Base-by-base conservation (phyloP, 30 jellyfish, hydroid and myxozoan genomes). In the Thelohanellus kitauei region DNA sequence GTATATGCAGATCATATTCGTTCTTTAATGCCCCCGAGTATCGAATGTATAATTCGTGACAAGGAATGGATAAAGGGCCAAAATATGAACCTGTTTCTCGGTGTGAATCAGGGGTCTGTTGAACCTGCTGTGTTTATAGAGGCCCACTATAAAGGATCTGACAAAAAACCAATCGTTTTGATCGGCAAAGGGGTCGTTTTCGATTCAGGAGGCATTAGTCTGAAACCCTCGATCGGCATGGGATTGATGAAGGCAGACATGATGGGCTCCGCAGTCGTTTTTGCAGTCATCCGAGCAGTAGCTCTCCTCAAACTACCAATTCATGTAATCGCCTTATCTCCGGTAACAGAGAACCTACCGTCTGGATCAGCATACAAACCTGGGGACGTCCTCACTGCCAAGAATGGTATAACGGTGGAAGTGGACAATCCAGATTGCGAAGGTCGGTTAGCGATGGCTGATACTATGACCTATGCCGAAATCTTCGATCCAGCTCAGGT, bases 241-340 rank as follows among this genome's bases (percentile, higher is more conserved):
- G 71, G 67, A 4, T 61, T 47, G 29, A 80, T 80, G 97, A 58
- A 58, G 22, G 97, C 86, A 10, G 97, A 80, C 52, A 80, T 80
- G 97, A 86, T 85, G 13, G 97, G 97, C 4, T 85, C 83, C 12
- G 97, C 97, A 38, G 64, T 89, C 53, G 88, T 80, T 30, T 56
- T 63, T 33, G 90, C 71, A 12, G 30, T 78, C 6, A 33, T 80
- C 14, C 66, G 65, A 8, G 86, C 85, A n/a, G 84, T 65, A 8
- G 41, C 59, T n/a, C 39, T 51, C 33, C 50, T 78, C 14, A 67
- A 80, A 18, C 47, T 78, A n/a, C 64, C 84, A 17, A 33, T 62
- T n/a, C 64, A 78, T 23, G 48, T 64, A 4, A 58, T 65, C 14
- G 97, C 63, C 14, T 34, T 78, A 31, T 53, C 64, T 21, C 91